Evolutionary conservation across 2,113 vertebrate species (phyloP).

Genomic region (Thamnophis sirtalis): DNA sequence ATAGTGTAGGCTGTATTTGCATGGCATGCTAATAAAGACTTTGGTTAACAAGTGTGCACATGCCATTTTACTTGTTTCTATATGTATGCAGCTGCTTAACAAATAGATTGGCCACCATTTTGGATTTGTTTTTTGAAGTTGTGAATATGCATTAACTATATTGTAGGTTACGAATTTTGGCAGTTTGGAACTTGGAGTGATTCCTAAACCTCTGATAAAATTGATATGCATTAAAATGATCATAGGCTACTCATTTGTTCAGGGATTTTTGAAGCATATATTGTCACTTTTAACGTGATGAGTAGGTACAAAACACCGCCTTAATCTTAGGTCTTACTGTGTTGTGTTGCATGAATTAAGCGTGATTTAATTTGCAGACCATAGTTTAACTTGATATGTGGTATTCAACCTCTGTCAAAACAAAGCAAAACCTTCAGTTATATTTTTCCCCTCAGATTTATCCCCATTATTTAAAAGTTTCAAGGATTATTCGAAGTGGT

Average conservation of each 20-base stretch:
- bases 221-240: background rate
- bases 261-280: background rate
- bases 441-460: constrained; percentile 1
- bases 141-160: background rate
- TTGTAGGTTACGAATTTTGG: background rate
- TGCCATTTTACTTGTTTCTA: background rate
- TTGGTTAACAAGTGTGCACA: background rate
- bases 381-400: background rate
- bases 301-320: background rate
- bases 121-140: background rate
- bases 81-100: background rate
- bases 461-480: background rate
- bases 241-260: background rate
- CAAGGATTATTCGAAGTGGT: background rate
- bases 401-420: background rate
- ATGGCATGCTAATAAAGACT: background rate
- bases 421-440: background rate
- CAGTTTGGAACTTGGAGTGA: background rate
- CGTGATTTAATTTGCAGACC: background rate
- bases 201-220: background rate
- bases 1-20: background rate
- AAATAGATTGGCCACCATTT: background rate
- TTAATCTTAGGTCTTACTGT: background rate
- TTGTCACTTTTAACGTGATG: background rate
- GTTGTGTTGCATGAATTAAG: background rate